phyloP scores from a whole-genome alignment of 2,113 vertebrate genomes.

The Antechinus stuartii region DNA sequence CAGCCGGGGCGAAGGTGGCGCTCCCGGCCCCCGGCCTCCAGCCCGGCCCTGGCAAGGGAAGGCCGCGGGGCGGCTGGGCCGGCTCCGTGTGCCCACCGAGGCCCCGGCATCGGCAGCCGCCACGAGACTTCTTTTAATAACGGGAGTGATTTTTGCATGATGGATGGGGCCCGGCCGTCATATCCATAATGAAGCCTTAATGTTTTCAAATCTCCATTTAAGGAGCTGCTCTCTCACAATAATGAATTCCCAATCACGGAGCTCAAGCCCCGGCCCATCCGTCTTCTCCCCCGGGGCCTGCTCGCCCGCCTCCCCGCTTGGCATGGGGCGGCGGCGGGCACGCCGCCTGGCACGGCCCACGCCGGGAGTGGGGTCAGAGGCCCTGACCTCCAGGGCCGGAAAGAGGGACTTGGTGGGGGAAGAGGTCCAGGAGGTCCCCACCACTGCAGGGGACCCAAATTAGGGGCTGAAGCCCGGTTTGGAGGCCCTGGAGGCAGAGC shows the following conservation, averaged over 20 bases:
- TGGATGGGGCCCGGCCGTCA: conserved; percentile 70
- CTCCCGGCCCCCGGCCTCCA: neutral
- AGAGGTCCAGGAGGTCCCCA: too few relatives aligned
- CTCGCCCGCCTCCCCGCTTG: neutral
- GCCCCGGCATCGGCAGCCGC: conserved; percentile 49
- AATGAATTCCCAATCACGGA: conserved; percentile 76
- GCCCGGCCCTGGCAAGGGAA: neutral
- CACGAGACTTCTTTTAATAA: conserved; percentile 62
- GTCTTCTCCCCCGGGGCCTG: conserved; percentile 50
- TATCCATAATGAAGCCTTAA: conserved; percentile 77
- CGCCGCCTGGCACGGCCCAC: accelerated
- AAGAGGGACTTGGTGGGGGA: neutral
- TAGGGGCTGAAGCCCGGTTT: neutral
- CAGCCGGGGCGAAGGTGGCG: too few relatives aligned
- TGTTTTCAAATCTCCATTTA: conserved; percentile 79
- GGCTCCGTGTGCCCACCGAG: neutral
- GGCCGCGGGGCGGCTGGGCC: neutral
- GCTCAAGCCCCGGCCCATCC: conserved; percentile 8
- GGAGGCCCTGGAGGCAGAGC: too few relatives aligned
- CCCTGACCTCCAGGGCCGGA: neutral
- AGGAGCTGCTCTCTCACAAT: conserved; percentile 72
- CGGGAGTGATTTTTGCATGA: conserved; percentile 71
- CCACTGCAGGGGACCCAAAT: accelerated
- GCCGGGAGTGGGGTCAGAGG: neutral
- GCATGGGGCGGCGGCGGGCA: neutral